Evolutionary conservation across 2,113 vertebrate genomes (phyloP), one percentile per base, ranked within the genome.

Genomic region (Pedionomus torquatus): DNA sequence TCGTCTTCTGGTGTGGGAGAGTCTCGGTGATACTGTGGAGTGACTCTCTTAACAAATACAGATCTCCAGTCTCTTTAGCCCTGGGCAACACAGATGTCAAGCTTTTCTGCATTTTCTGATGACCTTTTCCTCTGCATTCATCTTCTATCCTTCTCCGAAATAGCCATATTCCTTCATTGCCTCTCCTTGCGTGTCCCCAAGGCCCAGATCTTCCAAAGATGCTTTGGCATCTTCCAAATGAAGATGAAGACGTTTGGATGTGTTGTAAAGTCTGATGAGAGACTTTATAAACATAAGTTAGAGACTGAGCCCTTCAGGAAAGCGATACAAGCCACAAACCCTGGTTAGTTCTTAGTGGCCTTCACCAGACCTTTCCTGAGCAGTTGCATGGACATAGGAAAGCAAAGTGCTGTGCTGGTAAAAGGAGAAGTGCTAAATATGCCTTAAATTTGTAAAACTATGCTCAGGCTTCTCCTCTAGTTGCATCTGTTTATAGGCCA

Each of bases 161-260:
- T 18, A 81, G 17, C 23, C 10, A 20, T 20, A 68, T 28, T 2
- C 51, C 12, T 66, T 86, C 68, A 37, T 30, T 79, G 11, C 23
- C 11, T 33, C 15, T 51, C 35, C 26, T 41, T 25, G 1, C 35
- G 13, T 37, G 5, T 35, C 6, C 13, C 20, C 0, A 0, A 54
- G 25, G 13, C 39, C 30, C 31, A 33, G 17, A n/a, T n/a, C n/a
- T n/a, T n/a, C n/a, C n/a, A n/a, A n/a, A n/a, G n/a, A 58, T 1
- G 28, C 4, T 39, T 49, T 85, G 18, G 5, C 5, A 5, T 81
- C 44, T 80, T 78, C 46, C 55, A 92, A 48, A 58, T 19, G 49
- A 78, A 81, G 48, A 55, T 5, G 25, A 77, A 70, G 41, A n/a
- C 37, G 1, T 68, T 93, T 70, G 8, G 13, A 13, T 64, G 26